A percentile compares a stretch with the other conserved stretches of the same genome.
These are phyloP conservation scores for Urophycis tenuis DNA, from an alignment of 2,797 vertebrate species.

Conservation along the genomic window DNA sequence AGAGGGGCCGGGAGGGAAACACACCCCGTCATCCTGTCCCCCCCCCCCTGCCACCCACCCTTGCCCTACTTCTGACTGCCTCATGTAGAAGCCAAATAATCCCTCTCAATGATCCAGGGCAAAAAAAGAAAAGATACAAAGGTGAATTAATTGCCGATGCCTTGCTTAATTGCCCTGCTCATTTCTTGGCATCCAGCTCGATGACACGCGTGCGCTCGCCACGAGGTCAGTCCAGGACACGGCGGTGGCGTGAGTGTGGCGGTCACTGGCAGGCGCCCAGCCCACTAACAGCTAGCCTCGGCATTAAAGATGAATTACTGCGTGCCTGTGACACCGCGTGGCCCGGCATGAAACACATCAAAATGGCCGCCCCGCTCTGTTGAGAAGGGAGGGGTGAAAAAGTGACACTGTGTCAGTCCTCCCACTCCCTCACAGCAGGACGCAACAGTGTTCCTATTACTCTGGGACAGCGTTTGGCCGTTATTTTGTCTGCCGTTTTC, in stretches of 20 bases:
- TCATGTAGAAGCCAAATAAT: constrained; percentile 22
- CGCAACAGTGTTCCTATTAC: too few relatives aligned
- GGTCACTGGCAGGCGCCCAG: too few relatives aligned
- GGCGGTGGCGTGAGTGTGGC: background rate
- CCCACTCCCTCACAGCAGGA: background rate
- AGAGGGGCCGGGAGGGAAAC: constrained; percentile 16
- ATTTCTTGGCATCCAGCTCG: constrained; percentile 35
- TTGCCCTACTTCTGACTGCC: constrained; percentile 3
- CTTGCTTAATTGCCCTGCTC: constrained; percentile 38
- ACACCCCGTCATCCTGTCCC: constrained; percentile 19
- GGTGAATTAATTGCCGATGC: constrained; percentile 30
- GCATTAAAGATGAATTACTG: background rate
- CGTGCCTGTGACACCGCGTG: background rate
- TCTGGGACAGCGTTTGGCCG: background rate
- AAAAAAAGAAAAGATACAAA: background rate
- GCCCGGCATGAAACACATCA: background rate
- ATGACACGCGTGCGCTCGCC: background rate
- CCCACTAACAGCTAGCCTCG: too few relatives aligned
- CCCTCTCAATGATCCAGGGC: too few relatives aligned
- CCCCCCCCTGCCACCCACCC: background rate
- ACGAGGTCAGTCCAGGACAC: background rate
- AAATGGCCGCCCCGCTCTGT: background rate
- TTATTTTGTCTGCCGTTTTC: background rate
- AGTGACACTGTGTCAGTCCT: background rate
- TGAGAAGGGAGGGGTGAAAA: too few relatives aligned